phyloP scores from a whole-genome alignment of 2,797 vertebrate genomes.

The Xenopus petersii region DNA sequence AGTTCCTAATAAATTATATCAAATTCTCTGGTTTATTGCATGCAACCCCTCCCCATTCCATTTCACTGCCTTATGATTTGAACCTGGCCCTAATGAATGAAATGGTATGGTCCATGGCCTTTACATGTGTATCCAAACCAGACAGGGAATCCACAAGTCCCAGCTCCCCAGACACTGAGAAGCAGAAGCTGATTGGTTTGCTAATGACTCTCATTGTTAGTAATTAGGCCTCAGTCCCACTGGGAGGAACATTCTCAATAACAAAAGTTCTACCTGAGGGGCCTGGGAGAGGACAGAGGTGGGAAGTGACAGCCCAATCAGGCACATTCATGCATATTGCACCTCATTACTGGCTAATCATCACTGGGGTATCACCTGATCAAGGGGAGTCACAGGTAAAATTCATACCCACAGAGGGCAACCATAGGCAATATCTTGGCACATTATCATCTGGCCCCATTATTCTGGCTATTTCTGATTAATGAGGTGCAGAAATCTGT shows the following conservation, averaged over 20 bases:
- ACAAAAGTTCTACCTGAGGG: not conserved
- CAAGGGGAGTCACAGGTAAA: not conserved
- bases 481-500: not conserved
- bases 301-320: constrained; percentile 11
- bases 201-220: constrained; percentile 53
- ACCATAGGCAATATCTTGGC: not conserved
- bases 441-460: constrained; percentile 35
- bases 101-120: too few species aligned
- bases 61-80: too few species aligned
- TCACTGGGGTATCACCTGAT: not conserved
- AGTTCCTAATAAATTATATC: too few species aligned
- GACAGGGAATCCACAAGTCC: constrained; percentile 52
- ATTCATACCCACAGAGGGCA: constrained; percentile 17
- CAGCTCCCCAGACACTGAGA: not conserved
- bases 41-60: too few species aligned
- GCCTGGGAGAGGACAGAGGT: not conserved
- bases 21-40: too few species aligned
- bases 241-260: constrained; percentile 25
- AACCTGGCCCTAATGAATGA: too few species aligned
- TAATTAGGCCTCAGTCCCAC: constrained; percentile 52
- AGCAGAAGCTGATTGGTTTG: constrained; percentile 26
- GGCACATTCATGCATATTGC: constrained; percentile 10
- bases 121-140: constrained; percentile 8
- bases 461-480: constrained; percentile 9
- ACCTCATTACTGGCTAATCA: constrained; percentile 30